Evolutionary conservation across 2,888 invertebrate species (phyloP).

Genomic region (Lithosia quadra): DNA sequence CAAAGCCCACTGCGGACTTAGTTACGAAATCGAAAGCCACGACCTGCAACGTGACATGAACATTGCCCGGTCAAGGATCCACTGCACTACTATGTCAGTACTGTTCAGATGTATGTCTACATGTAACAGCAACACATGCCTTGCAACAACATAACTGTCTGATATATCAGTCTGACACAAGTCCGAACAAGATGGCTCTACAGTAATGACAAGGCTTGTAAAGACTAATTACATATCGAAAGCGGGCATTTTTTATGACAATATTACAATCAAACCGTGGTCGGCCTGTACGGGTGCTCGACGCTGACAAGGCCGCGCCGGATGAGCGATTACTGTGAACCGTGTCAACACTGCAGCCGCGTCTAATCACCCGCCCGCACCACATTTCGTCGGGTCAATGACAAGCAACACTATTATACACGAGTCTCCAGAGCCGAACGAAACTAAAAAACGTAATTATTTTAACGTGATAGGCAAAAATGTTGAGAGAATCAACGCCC

Average conservation of each 20-base stretch:
- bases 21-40: constrained; percentile 77
- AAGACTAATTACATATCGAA: constrained; percentile 4
- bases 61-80: constrained; percentile 72
- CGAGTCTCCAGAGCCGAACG: constrained; percentile 25
- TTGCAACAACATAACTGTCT: constrained; percentile 6
- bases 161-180: constrained; percentile 13
- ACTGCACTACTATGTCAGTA: constrained; percentile 37
- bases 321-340: constrained; percentile 80
- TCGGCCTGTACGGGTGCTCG: constrained; percentile 31
- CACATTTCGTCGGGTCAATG: constrained; percentile 68
- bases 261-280: constrained; percentile 31
- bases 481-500: constrained; percentile 15
- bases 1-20: constrained; percentile 63
- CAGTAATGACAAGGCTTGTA: background rate
- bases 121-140: constrained; percentile 17
- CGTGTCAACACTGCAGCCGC: constrained; percentile 76
- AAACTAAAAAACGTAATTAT: constrained; percentile 17
- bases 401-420: constrained; percentile 61
- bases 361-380: constrained; percentile 71
- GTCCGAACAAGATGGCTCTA: constrained; percentile 5
- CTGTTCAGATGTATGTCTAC: constrained; percentile 23
- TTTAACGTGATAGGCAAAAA: constrained; percentile 11
- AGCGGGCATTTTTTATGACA: constrained; percentile 12
- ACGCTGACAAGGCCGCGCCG: constrained; percentile 74
- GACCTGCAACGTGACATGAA: constrained; percentile 68